Evolutionary conservation across 2,113 vertebrate genomes (phyloP), one percentile per base, ranked within the genome.

Genomic region (Accipiter virgatus): DNA sequence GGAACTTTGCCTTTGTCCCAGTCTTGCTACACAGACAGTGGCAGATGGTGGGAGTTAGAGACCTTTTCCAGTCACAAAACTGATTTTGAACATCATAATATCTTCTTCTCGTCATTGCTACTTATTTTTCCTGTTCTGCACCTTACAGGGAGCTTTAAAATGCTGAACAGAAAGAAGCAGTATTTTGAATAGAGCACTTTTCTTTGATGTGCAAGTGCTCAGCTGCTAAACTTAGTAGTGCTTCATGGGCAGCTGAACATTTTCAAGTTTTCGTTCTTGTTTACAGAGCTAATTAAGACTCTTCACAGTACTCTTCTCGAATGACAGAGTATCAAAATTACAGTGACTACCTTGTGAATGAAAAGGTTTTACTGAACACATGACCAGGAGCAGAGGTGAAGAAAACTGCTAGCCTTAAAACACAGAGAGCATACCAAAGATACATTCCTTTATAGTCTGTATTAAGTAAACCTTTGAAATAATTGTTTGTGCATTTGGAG

Each of bases 251-350:
- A 75, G 36, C 34, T 6, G 2, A 91, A 74, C 63, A 29, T 77
- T 95, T 90, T 50, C 65, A 90, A 88, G 86, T 75, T 88, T 84
- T 81, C 42, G 8, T 75, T 94, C 88, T 91, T 96, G 61, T 89
- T 95, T 93, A 93, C 92, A 95, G 68, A 94, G 38, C 90, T 92
- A 89, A 86, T 95, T 81, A 95, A 84, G 81, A 81, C 67, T 91
- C 65, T 89, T 95, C 6, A 1, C 66, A 81, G 79, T 32, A 32
- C 17, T 89, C 16, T 78, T 75, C 36, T 67, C 40, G 68, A 71
- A 67, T 75, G 70, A n/a, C 25, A 84, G 6, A 22, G 16, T 56
- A 58, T 93, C 18, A 63, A 52, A 82, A 81, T 82, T 65, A 40
- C 48, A 62, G 61, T 42, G 38, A 43, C 11, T 45, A 3, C 71